Evolutionary conservation across 2,888 invertebrate species (phyloP), one percentile per base, ranked within the genome.

Genomic region (Alloplasta piceator): DNA sequence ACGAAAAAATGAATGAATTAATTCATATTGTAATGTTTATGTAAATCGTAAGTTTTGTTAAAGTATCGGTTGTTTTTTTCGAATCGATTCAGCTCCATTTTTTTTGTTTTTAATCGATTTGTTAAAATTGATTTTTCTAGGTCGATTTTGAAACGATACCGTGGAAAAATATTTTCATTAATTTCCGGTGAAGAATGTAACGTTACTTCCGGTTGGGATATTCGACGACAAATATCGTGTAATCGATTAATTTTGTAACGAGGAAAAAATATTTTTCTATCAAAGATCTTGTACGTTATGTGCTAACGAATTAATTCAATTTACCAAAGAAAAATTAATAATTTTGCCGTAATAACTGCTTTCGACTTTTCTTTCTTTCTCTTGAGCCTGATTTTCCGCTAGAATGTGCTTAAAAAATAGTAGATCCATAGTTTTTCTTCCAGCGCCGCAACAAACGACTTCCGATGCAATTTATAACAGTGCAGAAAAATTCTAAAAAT

Each of bases 181-280:
- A 26, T 26, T 26, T 26, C 26, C 26, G 26, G 26, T 26, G 26
- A 26, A 26, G 26, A 26, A 26, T 26, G 26, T 26, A 26, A 26
- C 1, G 26, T 26, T 26, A 26, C 26, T 26, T 26, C 26, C 26
- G 3, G 56, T 16, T 26, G 10, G 39, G 16, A 67, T 9, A 48
- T 43, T 73, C 43, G 39, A 16, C n/a, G 6, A 58, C 9, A n/a
- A 36, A 41, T 9, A 26, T 58, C 38, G 36, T 36, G n/a, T n/a
- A n/a, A 26, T 73, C 6, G 16, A 16, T 9, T 14, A 56, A 10
- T 64, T 43, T 6, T 48, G 48, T 74, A 36, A 66, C 50, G 63
- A 58, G 39, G n/a, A 48, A 63, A 48, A 52, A 5, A 38, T 50
- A 55, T 68, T 68, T 61, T 67, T 60, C 26, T 50, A 52, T 36